Base-by-base conservation (phyloP, 2,888 invertebrate species). In the Limnephilus rhombicus region DNA sequence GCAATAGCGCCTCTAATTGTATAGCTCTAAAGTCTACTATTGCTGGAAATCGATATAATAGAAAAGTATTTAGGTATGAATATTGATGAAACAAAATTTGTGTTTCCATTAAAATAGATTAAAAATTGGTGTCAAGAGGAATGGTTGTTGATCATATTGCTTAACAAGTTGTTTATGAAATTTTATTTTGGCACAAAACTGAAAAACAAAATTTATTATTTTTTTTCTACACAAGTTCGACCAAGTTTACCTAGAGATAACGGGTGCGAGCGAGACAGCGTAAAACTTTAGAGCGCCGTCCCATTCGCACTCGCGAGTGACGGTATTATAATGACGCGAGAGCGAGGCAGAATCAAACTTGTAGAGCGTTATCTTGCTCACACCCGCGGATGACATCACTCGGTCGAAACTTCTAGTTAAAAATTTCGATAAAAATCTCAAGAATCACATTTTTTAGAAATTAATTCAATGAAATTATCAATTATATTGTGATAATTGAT, bases 331-430 rank as follows among this genome's bases (percentile, higher is more conserved):
- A n/a, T n/a, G 45, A 24, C 31, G 49, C 34, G 37, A 29, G 83
- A 49, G 90, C 13, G 41, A 49, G 49, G 13, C 29, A 82, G 31
- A 15, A 9, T 9, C 31, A 90, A 18, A 41, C 4, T n/a, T 37
- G 90, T 83, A 45, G n/a, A 53, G 90, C 80, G 53, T 53, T 18
- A 29, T 91, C 91, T 49, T 80, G 9, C 80, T 91, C 91, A 45
- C 89, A 68, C 89, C n/a, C 81, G 7, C 18, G n/a, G 88, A 83
- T 91, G 91, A 91, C 88, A 87, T 91, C 91, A 91, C 18, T n/a
- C 29, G 13, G 2, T 31, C 3, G 80, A 88, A 80, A 18, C 24
- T 87, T 80, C 31, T 12, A 49, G 80, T 68, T 11, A 85, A 91
- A 31, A 45, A 29, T 82, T 49, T 18, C 3, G 37, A 90, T 31